Base-by-base conservation (phyloP, 1,140 invertebrate genomes). In the Liolophura sinensis region DNA sequence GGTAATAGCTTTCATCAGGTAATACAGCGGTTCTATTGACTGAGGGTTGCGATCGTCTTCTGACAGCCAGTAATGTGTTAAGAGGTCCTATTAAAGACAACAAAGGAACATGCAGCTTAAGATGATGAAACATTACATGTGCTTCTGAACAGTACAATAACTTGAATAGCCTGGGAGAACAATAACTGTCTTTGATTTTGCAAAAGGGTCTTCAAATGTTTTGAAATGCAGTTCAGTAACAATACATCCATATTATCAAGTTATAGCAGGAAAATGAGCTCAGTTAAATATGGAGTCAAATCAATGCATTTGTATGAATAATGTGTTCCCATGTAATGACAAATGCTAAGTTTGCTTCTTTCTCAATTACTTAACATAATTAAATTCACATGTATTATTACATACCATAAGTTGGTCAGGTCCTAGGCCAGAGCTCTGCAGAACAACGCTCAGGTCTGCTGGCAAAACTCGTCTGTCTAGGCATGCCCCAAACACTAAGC, bases 341-440 rank as follows among this genome's bases (percentile, higher is more conserved):
- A 40, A 40, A 9, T n/a, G n/a, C n/a, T n/a, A n/a, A n/a, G n/a
- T n/a, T n/a, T n/a, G n/a, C n/a, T n/a, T n/a, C n/a, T n/a, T n/a
- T n/a, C n/a, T n/a, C n/a, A n/a, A n/a, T n/a, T n/a, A n/a, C n/a
- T n/a, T n/a, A n/a, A n/a, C n/a, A n/a, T n/a, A n/a, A n/a, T n/a
- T n/a, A n/a, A n/a, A n/a, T n/a, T n/a, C n/a, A 40, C 3, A 9
- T 40, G 9, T 3, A 40, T 40, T 40, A 40, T 9, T 40, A 69
- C 73, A 77, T 70, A 84, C 83, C 70, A 81, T 57, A 5, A 84
- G 63, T 24, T 83, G 73, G 50, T 79, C 73, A 25, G 81, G 75
- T 25, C 79, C 72, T 54, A 85, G 60, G 24, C 71, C 70, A 67
- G 81, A 78, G 40, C 79, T 67, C 64, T 78, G 78, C 49, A 81